Percentiles rank a stretch among this genome's conserved stretches.
These are phyloP conservation scores for Aleiodes sp. DNA, from an alignment of 1,140 invertebrate species.

Conservation along the genomic window DNA sequence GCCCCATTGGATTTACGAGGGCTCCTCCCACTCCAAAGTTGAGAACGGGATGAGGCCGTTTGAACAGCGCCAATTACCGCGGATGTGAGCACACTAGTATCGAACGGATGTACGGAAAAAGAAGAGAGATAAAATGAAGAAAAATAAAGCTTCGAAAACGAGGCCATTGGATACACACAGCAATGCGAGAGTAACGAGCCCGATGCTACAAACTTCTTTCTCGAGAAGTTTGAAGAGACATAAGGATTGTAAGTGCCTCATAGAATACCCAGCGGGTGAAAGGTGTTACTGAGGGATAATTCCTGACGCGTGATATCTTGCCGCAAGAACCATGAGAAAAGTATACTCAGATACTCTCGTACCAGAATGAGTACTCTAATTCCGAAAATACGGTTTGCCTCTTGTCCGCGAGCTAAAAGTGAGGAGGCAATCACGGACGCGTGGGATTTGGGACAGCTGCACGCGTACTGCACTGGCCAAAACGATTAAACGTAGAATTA, in stretches of 20 bases:
- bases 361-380: not conserved
- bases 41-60: not conserved
- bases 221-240: not conserved
- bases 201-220: not conserved
- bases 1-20: constrained; percentile 29
- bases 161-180: not conserved
- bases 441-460: constrained; percentile 62
- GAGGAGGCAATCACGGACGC: constrained; percentile 45
- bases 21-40: constrained; percentile 21
- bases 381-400: constrained; percentile 33
- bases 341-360: not conserved
- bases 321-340: constrained; percentile 3
- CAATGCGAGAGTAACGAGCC: not conserved
- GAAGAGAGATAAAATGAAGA: not conserved
- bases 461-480: constrained; percentile 42
- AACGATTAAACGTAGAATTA: constrained; percentile 58
- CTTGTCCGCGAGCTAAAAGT: constrained; percentile 48
- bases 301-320: not conserved
- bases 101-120: not conserved
- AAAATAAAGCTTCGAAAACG: not conserved
- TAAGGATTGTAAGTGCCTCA: not conserved
- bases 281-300: not conserved
- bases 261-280: not conserved
- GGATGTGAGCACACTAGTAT: constrained; percentile 1
- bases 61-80: constrained; percentile 28